Percentiles rank a stretch among this genome's conserved stretches.
Evolutionary conservation across 2,113 vertebrate genomes (phyloP).

Genomic region (Pyrgilauda ruficollis): DNA sequence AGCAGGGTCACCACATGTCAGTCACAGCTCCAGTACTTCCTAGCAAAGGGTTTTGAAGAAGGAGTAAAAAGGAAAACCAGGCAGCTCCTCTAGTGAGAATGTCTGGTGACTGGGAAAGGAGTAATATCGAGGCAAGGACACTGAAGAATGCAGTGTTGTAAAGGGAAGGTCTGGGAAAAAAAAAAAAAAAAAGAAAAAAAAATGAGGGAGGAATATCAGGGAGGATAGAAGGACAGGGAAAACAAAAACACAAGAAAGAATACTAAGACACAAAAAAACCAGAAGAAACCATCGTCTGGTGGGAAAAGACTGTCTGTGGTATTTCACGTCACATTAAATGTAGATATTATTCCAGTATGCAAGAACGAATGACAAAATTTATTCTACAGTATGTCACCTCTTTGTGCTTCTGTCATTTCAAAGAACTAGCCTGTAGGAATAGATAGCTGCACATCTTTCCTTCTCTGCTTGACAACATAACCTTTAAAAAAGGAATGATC

Average conservation of each 20-base stretch:
- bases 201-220: not conserved
- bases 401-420: not conserved
- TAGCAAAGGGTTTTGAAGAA: not conserved
- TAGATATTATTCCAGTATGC: not conserved
- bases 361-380: not conserved
- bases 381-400: not conserved
- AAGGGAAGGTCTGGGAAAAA: accelerated
- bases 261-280: not conserved
- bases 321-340: not conserved
- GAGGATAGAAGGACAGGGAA: not conserved
- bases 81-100: not conserved
- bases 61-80: not conserved
- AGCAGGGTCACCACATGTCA: not conserved
- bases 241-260: not conserved
- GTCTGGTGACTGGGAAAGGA: not conserved
- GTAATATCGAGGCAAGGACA: accelerated
- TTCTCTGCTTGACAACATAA: not conserved
- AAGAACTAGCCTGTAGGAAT: not conserved
- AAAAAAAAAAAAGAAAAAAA: not conserved
- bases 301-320: not conserved
- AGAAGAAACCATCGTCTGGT: not conserved
- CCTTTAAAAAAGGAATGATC: not conserved
- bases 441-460: not conserved
- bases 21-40: not conserved
- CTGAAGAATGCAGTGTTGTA: not conserved